Conservation (phyloP, 2,797 vertebrate species). For the Carapus acus region DNA sequence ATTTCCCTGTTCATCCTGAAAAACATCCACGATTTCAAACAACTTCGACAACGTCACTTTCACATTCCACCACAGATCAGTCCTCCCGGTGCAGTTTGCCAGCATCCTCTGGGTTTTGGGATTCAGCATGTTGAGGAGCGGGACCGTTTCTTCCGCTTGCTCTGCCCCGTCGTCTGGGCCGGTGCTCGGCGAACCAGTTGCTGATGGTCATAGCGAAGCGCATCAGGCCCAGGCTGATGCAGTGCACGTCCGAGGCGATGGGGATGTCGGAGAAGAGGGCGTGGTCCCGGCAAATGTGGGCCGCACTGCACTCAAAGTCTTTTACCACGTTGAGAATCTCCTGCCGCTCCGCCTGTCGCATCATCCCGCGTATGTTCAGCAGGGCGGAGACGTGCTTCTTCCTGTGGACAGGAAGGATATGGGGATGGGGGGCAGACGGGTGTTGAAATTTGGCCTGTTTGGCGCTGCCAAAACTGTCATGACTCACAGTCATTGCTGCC, state of each 20-base stretch:
- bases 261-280: constrained; percentile 82
- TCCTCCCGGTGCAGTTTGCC: constrained; percentile 54
- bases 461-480: constrained; percentile 13
- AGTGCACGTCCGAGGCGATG: constrained; percentile 74
- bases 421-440: constrained; percentile 13
- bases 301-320: constrained; percentile 72
- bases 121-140: constrained; percentile 25
- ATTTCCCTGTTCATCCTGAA: constrained; percentile 9
- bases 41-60: background rate
- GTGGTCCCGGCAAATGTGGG: constrained; percentile 57
- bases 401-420: constrained; percentile 59
- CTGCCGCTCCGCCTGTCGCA: constrained; percentile 73
- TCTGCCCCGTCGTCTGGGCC: constrained; percentile 40
- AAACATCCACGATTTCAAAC: background rate
- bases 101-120: constrained; percentile 39
- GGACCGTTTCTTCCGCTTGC: constrained; percentile 16
- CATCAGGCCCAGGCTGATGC: constrained; percentile 71
- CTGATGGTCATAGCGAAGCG: constrained; percentile 71
- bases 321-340: constrained; percentile 83
- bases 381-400: constrained; percentile 83
- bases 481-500: constrained; percentile 16
- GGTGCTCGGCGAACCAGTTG: constrained; percentile 73
- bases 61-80: constrained; percentile 38
- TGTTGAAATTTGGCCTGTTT: constrained; percentile 31
- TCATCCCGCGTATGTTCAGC: constrained; percentile 83